Percentiles rank a stretch among this genome's conserved stretches.
Evolutionary conservation across 2,113 vertebrate genomes (phyloP).

Genomic region (Parotia lawesii): DNA sequence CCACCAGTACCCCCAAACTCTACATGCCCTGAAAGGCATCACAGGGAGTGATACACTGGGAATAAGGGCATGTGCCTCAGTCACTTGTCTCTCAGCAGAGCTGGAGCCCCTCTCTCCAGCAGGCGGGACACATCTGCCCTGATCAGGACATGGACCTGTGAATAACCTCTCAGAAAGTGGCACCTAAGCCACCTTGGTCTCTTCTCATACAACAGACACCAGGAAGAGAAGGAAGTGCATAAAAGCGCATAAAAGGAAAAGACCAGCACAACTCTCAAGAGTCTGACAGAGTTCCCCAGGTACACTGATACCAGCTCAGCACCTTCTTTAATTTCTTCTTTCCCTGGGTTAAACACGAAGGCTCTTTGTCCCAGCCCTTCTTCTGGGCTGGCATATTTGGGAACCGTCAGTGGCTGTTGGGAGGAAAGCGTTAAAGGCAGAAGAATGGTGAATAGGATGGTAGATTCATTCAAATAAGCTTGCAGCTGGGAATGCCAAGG

Average conservation of each 20-base stretch:
- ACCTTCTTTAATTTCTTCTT: not conserved
- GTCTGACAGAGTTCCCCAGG: not conserved
- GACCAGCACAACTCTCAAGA: not conserved
- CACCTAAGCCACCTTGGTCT: not conserved
- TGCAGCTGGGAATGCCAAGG: not conserved
- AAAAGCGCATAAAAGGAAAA: not conserved
- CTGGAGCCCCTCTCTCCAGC: not conserved
- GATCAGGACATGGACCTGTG: not conserved
- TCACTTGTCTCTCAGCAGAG: not conserved
- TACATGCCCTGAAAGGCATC: fast-evolving
- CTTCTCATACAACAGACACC: not conserved
- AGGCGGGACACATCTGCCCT: not conserved
- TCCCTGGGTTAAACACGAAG: not conserved
- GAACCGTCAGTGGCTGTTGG: not conserved
- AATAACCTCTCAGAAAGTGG: not conserved
- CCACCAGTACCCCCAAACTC: fast-evolving
- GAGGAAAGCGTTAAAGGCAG: not conserved
- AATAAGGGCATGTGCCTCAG: not conserved
- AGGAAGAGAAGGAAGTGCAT: not conserved
- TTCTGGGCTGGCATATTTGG: not conserved
- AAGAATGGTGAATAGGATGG: not conserved
- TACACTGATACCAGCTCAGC: not conserved
- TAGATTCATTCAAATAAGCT: not conserved
- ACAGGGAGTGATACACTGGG: fast-evolving
- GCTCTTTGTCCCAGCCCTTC: not conserved